phyloP scores from a whole-genome alignment of 2,113 vertebrate species.

The Alouatta palliata region DNA sequence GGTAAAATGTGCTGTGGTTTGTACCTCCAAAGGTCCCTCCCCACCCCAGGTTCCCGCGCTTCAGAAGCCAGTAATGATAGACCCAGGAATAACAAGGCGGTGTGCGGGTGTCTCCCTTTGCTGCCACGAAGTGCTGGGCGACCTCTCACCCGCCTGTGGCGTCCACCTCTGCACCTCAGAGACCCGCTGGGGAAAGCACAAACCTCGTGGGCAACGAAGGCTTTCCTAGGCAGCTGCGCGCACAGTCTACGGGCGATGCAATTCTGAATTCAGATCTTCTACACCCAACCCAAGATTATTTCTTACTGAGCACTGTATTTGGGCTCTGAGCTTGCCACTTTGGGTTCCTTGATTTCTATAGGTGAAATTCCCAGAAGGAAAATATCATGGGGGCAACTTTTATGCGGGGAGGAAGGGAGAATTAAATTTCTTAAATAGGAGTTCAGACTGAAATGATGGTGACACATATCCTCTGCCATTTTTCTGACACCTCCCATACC shows the following conservation, averaged over 20 bases:
- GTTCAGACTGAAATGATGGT: neutral
- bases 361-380: constrained; percentile 18
- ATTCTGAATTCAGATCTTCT: neutral
- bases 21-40: no score
- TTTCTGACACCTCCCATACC: neutral
- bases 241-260: neutral
- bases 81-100: neutral
- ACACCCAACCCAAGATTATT: neutral
- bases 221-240: neutral
- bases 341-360: constrained; percentile 7
- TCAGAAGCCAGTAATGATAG: neutral
- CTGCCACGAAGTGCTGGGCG: accelerated
- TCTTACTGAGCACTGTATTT: neutral
- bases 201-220: accelerated
- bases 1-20: neutral
- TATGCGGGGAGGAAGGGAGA: neutral
- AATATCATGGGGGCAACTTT: neutral
- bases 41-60: accelerated
- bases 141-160: neutral
- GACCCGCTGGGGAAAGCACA: accelerated
- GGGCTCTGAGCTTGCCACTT: neutral
- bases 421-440: neutral
- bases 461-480: neutral
- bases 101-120: accelerated
- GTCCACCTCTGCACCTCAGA: accelerated